Evolutionary conservation across 2,888 invertebrate genomes (phyloP).

Genomic region (Conops quadrifasciatus): DNA sequence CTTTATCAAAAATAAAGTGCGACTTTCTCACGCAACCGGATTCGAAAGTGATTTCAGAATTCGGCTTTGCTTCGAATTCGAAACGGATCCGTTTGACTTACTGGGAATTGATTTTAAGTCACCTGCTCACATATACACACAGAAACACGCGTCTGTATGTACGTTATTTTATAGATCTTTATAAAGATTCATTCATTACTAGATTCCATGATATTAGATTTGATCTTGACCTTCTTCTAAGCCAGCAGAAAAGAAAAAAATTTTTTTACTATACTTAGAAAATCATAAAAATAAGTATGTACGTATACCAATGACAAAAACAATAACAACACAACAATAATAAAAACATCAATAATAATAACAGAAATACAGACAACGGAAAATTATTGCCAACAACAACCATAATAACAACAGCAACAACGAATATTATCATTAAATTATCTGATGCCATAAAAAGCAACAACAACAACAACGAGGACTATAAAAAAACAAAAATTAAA

Average conservation of each 20-base stretch:
- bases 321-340: conserved; percentile 2
- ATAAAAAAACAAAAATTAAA: too few species aligned
- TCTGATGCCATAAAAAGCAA: background rate
- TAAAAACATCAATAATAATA: background rate
- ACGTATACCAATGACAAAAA: background rate
- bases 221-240: conserved; percentile 31
- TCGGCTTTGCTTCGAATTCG: too few species aligned
- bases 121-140: too few species aligned
- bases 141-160: background rate
- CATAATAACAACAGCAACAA: too few species aligned
- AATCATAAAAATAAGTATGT: conserved; percentile 13
- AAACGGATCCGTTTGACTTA: too few species aligned
- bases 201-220: conserved; percentile 8
- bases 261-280: conserved; percentile 29
- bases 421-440: background rate
- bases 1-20: too few species aligned
- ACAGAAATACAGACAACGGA: too few species aligned
- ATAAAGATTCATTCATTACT: background rate
- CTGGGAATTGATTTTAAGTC: too few species aligned
- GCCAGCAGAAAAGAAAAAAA: conserved; percentile 16
- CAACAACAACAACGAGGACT: background rate
- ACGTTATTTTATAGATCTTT: background rate
- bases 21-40: too few species aligned
- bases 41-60: too few species aligned
- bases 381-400: too few species aligned